Evolutionary conservation across 2,113 vertebrate species (phyloP), one percentile per base, ranked within the genome.

Genomic region (Zapornia atra): DNA sequence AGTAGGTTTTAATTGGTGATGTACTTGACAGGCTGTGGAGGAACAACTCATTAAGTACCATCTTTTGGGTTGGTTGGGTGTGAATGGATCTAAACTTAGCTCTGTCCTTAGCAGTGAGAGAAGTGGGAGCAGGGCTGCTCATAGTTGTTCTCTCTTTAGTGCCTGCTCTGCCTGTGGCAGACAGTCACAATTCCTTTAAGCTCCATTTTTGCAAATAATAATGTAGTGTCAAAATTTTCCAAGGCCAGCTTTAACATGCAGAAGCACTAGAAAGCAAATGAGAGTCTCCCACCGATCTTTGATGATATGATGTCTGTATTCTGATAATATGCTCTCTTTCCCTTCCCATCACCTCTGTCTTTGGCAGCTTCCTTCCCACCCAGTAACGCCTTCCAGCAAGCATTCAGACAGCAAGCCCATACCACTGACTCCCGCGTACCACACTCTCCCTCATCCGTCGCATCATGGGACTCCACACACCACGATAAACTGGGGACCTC

Each of bases 401-500:
- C 99, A 99, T 50, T 98, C 98, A 11, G 99, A 99, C 93, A 99
- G 98, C 92, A 98, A 99, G 89, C 98, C 98, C 4, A 98, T 98
- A 94, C 98, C 99, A 1, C 98, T 99, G 96, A 98, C 99, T 38
- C 99, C 99, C 57, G 98, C 98, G 11, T 99, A 99, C 97, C 99
- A 99, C 98, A 99, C 99, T 20, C 98, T 99, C 61, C 99, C 99
- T 53, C 99, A 99, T 94, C 99, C 99, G 1, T 99, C 99, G 8
- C 99, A 99, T 88, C 99, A 99, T 4, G 99, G 99, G 34, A 98
- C 98, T 21, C 98, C 99, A 15, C 99, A 99, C 70, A 99, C 99
- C 97, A 99, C 98, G 9, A 98, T 99, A 98, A 99, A 98, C 98
- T 99, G 99, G 99, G 99, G 99, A 42, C 99, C 99, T 0, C 97